phyloP scores from a whole-genome alignment of 64 coral and sea anemone species.

The Montipora capricornis region DNA sequence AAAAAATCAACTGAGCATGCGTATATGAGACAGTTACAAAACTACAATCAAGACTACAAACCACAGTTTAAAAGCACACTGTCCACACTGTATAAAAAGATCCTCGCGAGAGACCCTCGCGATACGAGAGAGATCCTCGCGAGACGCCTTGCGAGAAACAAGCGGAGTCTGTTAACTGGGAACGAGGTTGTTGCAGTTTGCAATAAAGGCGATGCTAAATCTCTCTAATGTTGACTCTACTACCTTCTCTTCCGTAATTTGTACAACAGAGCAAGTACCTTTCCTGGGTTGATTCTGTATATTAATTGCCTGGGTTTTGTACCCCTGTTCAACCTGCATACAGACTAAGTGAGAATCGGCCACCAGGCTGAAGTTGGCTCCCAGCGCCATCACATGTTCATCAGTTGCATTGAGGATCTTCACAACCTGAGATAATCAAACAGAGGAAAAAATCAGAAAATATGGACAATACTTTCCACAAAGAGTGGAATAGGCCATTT shows the following conservation, averaged over 20 bases:
- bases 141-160: too few species aligned
- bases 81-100: neutral
- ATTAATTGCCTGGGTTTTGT: conserved; percentile 95
- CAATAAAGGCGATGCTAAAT: too few species aligned
- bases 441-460: neutral
- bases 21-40: too few species aligned
- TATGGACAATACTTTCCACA: neutral
- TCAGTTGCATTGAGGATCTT: conserved; percentile 94
- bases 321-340: conserved; percentile 80
- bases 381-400: conserved; percentile 89
- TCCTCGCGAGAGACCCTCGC: too few species aligned
- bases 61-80: too few species aligned
- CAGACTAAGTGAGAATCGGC: conserved; percentile 94
- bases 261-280: conserved; percentile 36
- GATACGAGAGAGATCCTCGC: too few species aligned
- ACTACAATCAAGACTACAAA: too few species aligned
- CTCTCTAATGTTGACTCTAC: neutral
- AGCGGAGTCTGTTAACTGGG: too few species aligned
- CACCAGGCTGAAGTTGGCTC: conserved; percentile 83
- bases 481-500: too few species aligned
- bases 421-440: conserved; percentile 62
- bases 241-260: neutral
- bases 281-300: conserved; percentile 89
- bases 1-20: neutral
- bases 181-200: too few species aligned